A percentile compares a stretch with the other conserved stretches of the same genome.
Evolutionary conservation across 2,797 vertebrate species (phyloP).

Genomic region (Anguilla obscura): DNA sequence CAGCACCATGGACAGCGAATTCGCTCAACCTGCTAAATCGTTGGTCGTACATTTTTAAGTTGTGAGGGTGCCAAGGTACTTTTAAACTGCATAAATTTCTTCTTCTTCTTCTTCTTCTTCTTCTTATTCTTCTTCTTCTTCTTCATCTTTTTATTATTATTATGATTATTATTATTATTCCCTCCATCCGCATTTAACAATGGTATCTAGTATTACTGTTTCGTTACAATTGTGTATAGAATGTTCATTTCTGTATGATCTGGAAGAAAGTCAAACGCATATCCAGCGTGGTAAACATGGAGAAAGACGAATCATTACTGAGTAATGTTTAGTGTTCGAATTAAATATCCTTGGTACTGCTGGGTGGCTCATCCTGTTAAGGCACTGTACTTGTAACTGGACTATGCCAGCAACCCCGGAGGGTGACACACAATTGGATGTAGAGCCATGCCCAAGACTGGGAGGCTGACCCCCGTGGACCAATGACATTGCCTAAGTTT

Average conservation of each 20-base stretch:
- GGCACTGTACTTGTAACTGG: too few relatives aligned
- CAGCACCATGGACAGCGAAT: slow-evolving; percentile 52
- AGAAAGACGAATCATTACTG: not conserved
- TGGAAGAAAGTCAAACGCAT: not conserved
- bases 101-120: not conserved
- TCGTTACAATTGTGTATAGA: not conserved
- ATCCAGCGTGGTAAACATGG: not conserved
- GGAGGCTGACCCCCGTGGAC: too few relatives aligned
- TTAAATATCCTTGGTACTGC: too few relatives aligned
- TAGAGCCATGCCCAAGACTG: too few relatives aligned
- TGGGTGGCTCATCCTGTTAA: not conserved
- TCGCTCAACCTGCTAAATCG: not conserved
- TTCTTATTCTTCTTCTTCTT: too few relatives aligned
- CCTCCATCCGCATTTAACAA: too few relatives aligned
- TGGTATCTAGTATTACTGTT: not conserved
- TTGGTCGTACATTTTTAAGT: not conserved
- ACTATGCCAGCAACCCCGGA: too few relatives aligned
- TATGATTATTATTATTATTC: not conserved
- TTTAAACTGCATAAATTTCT: not conserved
- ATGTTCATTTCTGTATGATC: not conserved
- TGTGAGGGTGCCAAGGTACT: not conserved
- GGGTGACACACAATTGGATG: too few relatives aligned
- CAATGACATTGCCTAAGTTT: too few relatives aligned
- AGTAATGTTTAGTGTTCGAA: not conserved
- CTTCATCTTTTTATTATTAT: not conserved